Evolutionary conservation across 2,113 vertebrate species (phyloP), one percentile per base, ranked within the genome.

Genomic region (Piliocolobus tephrosceles): DNA sequence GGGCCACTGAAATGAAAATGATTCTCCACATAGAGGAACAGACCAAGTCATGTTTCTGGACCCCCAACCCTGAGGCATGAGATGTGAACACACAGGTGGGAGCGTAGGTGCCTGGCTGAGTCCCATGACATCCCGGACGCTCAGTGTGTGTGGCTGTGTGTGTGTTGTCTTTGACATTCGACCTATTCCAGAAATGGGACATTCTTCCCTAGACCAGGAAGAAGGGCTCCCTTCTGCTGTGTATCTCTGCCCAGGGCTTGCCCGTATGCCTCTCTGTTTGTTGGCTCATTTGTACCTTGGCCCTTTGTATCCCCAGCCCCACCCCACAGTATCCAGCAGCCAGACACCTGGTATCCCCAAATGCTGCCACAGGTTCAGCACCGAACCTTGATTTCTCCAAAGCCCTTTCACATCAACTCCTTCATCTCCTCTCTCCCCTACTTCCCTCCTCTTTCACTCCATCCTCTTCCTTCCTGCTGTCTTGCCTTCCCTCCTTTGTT

Each of bases 81-180:
- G 73, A 7, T 22, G 32, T 61, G 72, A 52, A n/a, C 0, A 0
- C 55, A 18, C 1, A 0, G 1, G 7, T 17, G 73, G 50, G 73
- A 16, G 1, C 7, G 1, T 5, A 10, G 38, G 70, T 3, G 1
- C 27, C 22, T n/a, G 90, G 32, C 38, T 32, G 14, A 0, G 0
- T 0, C 10, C 52, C 0, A 2, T 72, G 45, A 32, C 25, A 5
- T n/a, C 58, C 25, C 2, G 23, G 45, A 9, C 2, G 57, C 85
- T 14, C 16, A 0, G 4, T 10, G 55, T 12, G 0, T 0, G 23
- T n/a, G 92, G 27, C 66, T 2, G 1, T 7, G 4, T 0, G 50
- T 8, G 13, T 0, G 3, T 14, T 20, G 20, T 9, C 64, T 83
- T 30, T 70, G n/a, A 58, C 40, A 2, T 8, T 20, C 0, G 23